A percentile compares a stretch with the other conserved stretches of the same genome.
These are phyloP conservation scores for Acrobasis repandana DNA, from an alignment of 2,888 invertebrate species.

Conservation along the genomic window DNA sequence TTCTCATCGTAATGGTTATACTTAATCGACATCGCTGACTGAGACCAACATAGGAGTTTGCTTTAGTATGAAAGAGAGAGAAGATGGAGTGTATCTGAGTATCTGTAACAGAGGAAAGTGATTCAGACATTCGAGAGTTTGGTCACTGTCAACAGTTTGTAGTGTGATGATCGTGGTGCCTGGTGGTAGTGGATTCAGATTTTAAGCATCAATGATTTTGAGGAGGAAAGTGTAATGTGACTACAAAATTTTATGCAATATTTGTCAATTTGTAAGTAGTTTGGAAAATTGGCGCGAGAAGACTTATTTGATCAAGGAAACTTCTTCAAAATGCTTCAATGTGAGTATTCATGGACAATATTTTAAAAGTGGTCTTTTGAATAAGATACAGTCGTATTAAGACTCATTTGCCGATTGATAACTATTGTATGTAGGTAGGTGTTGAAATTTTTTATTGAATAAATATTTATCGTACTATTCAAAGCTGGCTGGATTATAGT, in stretches of 20 bases:
- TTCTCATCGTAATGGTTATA: slow-evolving; percentile 79
- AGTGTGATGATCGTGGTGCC: slow-evolving; percentile 49
- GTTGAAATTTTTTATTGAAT: too few species aligned
- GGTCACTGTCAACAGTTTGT: slow-evolving; percentile 74
- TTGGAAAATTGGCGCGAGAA: slow-evolving; percentile 19
- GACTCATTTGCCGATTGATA: too few species aligned
- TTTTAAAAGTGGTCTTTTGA: too few species aligned
- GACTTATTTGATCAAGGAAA: neutral
- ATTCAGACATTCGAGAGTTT: slow-evolving; percentile 67
- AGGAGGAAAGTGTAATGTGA: slow-evolving; percentile 8
- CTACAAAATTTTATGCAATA: neutral
- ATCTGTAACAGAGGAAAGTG: slow-evolving; percentile 69
- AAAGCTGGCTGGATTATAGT: too few species aligned
- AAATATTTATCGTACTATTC: too few species aligned
- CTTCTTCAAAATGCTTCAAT: neutral
- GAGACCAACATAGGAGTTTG: slow-evolving; percentile 39
- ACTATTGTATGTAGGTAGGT: too few species aligned
- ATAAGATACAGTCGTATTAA: too few species aligned
- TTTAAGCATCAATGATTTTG: neutral
- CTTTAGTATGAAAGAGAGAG: slow-evolving; percentile 47
- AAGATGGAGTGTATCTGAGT: slow-evolving; percentile 57
- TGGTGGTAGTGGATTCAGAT: slow-evolving; percentile 9
- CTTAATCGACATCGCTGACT: slow-evolving; percentile 66
- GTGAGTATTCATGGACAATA: neutral
- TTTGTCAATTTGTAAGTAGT: neutral